Evolutionary conservation across 2,888 invertebrate genomes (phyloP).

Genomic region (Lycaena phlaeas): DNA sequence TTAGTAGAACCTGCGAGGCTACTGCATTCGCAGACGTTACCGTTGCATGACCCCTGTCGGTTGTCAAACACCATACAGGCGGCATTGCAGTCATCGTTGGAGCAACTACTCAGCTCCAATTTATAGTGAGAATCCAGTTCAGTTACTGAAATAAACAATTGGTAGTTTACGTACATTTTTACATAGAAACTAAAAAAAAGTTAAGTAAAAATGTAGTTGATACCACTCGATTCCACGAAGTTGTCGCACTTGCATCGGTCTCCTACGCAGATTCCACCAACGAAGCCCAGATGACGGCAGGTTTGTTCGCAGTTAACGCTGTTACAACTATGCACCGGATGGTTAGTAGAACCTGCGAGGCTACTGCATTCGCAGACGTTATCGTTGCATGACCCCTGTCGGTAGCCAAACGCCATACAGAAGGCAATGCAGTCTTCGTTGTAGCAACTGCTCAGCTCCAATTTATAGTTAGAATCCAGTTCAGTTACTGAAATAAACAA

Average conservation of each 20-base stretch:
- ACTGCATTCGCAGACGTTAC: neutral
- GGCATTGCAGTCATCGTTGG: neutral
- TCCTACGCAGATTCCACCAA: constrained; percentile 22
- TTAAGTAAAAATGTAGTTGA: too few species aligned
- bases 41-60: neutral
- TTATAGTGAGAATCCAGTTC: neutral
- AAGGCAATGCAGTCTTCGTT: neutral
- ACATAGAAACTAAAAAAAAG: too few species aligned
- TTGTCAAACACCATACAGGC: neutral
- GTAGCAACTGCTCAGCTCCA: neutral
- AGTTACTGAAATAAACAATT: too few species aligned
- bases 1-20: neutral
- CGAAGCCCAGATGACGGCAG: constrained; percentile 29
- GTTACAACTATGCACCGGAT: constrained; percentile 12
- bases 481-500: too few species aligned
- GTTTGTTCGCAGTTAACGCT: constrained; percentile 26
- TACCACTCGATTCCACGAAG: constrained; percentile 5
- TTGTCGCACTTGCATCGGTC: constrained; percentile 23
- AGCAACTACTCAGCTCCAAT: neutral
- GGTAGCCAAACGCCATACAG: neutral
- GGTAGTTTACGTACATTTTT: too few species aligned
- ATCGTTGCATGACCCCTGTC: neutral
- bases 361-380: neutral
- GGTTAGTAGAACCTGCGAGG: neutral
- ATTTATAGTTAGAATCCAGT: neutral